Conservation (phyloP, 2,797 vertebrate genomes). For the Apogon hyalosoma region DNA sequence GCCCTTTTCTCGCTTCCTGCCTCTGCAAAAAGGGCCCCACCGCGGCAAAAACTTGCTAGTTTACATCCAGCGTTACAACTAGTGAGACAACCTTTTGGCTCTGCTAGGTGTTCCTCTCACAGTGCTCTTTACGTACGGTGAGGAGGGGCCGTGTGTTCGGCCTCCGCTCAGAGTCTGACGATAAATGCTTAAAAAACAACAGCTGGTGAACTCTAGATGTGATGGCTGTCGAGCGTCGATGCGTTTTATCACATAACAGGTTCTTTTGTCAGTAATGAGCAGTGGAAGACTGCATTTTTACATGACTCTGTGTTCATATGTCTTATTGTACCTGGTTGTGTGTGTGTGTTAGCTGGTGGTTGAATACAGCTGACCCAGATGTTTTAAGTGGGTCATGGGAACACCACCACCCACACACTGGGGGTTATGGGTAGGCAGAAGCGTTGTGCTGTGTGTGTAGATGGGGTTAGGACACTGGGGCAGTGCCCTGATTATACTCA, state of each 20-base stretch:
- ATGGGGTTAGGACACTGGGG: constrained; percentile 77
- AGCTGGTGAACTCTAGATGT: neutral
- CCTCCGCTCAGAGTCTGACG: constrained; percentile 30
- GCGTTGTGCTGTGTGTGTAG: constrained; percentile 41
- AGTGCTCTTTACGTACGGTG: constrained; percentile 46
- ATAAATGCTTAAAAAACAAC: constrained; percentile 40
- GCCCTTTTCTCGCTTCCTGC: constrained; percentile 74
- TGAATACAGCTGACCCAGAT: constrained; percentile 85
- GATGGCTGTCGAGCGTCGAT: no score
- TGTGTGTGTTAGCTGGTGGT: constrained; percentile 43
- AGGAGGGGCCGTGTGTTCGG: constrained; percentile 29
- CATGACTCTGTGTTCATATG: constrained; percentile 33
- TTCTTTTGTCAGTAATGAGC: no score
- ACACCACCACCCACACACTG: constrained; percentile 76
- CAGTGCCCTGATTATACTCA: constrained; percentile 83
- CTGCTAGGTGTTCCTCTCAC: constrained; percentile 54
- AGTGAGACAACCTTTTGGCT: constrained; percentile 59
- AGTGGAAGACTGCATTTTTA: no score
- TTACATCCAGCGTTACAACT: constrained; percentile 62
- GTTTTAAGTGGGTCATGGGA: constrained; percentile 86
- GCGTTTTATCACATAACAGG: no score
- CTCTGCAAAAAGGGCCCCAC: constrained; percentile 64
- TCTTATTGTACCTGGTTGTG: constrained; percentile 48
- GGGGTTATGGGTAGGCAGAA: constrained; percentile 69
- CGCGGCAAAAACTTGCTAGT: constrained; percentile 47